phyloP scores from a whole-genome alignment of 1,140 invertebrate species.

The Ephestia elutella region DNA sequence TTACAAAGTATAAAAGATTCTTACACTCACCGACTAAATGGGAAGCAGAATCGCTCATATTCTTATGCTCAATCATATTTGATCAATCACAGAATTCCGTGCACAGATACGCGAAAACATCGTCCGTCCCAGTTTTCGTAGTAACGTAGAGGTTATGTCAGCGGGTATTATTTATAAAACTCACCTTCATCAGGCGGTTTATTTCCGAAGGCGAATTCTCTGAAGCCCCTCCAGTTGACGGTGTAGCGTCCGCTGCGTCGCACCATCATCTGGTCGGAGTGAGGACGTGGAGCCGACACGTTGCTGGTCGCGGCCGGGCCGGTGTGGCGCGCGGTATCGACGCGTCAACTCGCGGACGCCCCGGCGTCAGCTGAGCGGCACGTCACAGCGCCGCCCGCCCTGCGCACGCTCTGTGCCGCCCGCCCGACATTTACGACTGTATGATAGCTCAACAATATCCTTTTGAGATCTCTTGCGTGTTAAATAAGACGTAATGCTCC shows the following conservation, averaged over 20 bases:
- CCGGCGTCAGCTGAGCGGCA: constrained; percentile 56
- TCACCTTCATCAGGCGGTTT: constrained; percentile 71
- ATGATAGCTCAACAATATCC: constrained; percentile 12
- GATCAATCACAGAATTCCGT: background rate
- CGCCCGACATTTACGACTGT: constrained; percentile 7
- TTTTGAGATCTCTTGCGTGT: background rate
- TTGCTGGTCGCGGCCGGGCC: constrained; percentile 20
- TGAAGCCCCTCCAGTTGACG: constrained; percentile 69
- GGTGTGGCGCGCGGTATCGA: constrained; percentile 44
- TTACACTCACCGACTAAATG: background rate
- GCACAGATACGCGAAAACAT: constrained; percentile 1
- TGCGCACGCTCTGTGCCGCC: constrained; percentile 47
- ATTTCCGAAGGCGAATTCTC: constrained; percentile 61
- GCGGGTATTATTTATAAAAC: constrained; percentile 19
- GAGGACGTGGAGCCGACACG: constrained; percentile 23
- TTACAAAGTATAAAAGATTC: background rate
- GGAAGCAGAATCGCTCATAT: background rate
- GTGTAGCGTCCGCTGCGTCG: constrained; percentile 70
- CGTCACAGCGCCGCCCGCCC: constrained; percentile 55
- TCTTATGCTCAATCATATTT: background rate
- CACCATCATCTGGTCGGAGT: constrained; percentile 58
- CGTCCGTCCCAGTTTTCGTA: background rate
- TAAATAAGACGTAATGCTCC: background rate
- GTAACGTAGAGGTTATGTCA: constrained; percentile 27
- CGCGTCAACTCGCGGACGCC: constrained; percentile 47